Evolutionary conservation across 2,113 vertebrate genomes (phyloP).

Genomic region (Perca schrenkii): DNA sequence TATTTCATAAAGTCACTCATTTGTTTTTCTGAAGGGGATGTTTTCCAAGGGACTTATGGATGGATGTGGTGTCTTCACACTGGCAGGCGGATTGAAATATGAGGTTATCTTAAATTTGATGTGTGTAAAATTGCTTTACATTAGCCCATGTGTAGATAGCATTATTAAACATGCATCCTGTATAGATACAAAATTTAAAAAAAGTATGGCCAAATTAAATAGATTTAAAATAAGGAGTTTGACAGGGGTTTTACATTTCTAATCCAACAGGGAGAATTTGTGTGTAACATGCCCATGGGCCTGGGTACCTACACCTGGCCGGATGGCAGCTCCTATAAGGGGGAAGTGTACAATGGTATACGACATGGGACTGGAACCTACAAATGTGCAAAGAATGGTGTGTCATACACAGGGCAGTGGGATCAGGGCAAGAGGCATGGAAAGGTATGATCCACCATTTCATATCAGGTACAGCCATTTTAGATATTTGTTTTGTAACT

Average conservation of each 20-base stretch:
- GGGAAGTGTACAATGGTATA: conserved; percentile 84
- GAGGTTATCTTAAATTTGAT: conserved; percentile 76
- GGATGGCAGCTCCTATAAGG: conserved; percentile 89
- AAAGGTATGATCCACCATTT: conserved; percentile 82
- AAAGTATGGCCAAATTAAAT: background rate
- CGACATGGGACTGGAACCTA: conserved; percentile 89
- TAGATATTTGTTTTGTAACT: background rate
- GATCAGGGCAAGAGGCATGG: conserved; percentile 88
- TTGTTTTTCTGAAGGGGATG: conserved; percentile 84
- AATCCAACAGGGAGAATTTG: conserved; percentile 89
- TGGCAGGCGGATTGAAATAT: conserved; percentile 88
- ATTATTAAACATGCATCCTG: background rate
- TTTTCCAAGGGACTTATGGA: conserved; percentile 92
- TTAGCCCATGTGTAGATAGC: background rate
- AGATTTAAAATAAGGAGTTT: background rate
- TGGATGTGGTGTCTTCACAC: conserved; percentile 88
- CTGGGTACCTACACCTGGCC: conserved; percentile 88
- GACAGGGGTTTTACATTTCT: background rate
- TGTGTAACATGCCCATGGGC: conserved; percentile 85
- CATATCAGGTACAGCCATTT: too few species aligned
- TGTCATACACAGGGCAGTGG: conserved; percentile 91
- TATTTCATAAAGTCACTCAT: background rate
- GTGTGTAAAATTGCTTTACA: background rate
- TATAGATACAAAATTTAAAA: background rate
- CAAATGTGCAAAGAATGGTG: conserved; percentile 67